Conservation (phyloP, 2,113 vertebrate genomes). For the Apodemus sylvaticus region DNA sequence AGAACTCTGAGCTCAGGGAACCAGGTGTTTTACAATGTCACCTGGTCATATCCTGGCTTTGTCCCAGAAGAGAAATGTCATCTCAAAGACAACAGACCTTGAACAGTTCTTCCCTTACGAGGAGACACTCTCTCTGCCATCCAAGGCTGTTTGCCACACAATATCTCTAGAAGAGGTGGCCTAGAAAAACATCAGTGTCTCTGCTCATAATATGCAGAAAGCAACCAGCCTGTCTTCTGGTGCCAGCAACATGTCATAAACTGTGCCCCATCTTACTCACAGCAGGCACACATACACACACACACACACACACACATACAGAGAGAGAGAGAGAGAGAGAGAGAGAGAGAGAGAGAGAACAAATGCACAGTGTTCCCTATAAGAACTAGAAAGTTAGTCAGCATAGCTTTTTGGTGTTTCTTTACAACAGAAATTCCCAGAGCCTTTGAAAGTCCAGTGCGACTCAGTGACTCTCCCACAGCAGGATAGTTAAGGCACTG, state of each 20-base stretch:
- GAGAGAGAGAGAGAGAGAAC: too few species aligned
- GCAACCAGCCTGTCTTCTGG: not conserved
- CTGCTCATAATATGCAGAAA: not conserved
- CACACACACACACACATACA: not conserved
- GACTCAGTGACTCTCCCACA: slow-evolving; percentile 2
- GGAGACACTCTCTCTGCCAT: not conserved
- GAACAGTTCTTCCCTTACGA: not conserved
- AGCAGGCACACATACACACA: not conserved
- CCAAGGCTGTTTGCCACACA: not conserved
- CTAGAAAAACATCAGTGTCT: not conserved
- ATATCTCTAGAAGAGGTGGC: not conserved
- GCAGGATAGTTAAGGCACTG: not conserved
- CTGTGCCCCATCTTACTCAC: too few species aligned
- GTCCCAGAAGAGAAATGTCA: not conserved
- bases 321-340: too few species aligned
- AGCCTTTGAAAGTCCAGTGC: slow-evolving; percentile 15
- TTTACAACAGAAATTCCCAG: slow-evolving; percentile 51
- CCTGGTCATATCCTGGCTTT: not conserved
- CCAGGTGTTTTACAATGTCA: not conserved
- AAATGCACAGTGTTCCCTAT: not conserved
- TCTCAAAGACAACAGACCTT: not conserved
- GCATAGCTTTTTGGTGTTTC: not conserved
- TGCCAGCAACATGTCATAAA: not conserved
- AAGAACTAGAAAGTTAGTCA: slow-evolving; percentile 18
- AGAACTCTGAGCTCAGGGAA: not conserved